phyloP scores from a whole-genome alignment of 2,797 vertebrate species.

The Spinibarbus caldwelli region DNA sequence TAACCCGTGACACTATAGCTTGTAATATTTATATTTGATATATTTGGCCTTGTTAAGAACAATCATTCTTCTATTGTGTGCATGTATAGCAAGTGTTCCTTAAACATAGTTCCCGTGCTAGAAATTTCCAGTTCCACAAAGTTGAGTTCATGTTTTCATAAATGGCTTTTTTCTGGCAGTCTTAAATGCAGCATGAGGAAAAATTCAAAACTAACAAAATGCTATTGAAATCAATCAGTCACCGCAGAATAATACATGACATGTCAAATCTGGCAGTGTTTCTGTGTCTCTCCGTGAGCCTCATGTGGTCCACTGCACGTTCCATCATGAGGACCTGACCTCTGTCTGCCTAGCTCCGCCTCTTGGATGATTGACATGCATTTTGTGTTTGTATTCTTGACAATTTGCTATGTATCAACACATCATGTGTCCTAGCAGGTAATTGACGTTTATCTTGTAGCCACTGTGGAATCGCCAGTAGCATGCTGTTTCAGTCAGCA shows the following conservation, averaged over 20 bases:
- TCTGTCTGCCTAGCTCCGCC: background rate
- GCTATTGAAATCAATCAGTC: constrained; percentile 13
- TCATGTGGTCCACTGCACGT: constrained; percentile 15
- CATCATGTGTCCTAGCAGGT: constrained; percentile 45
- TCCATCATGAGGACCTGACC: constrained; percentile 12
- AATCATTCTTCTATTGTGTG: background rate
- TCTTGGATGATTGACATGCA: constrained; percentile 41
- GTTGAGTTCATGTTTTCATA: constrained; percentile 14
- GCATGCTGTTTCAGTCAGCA: constrained; percentile 56
- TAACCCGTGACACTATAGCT: background rate
- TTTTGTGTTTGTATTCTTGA: constrained; percentile 54
- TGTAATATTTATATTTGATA: too few species aligned
- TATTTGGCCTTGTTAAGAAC: background rate
- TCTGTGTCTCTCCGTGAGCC: background rate
- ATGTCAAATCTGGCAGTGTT: background rate
- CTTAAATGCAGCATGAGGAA: background rate
- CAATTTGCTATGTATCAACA: constrained; percentile 55
- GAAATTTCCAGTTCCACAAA: constrained; percentile 16
- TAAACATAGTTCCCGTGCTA: background rate
- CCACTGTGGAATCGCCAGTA: constrained; percentile 48
- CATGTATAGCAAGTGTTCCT: background rate
- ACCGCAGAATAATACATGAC: background rate
- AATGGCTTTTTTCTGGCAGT: background rate
- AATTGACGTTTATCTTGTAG: constrained; percentile 55
- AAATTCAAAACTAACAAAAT: background rate